Conservation (phyloP, 2,113 vertebrate species). For the Illadopsis cleaveri region DNA sequence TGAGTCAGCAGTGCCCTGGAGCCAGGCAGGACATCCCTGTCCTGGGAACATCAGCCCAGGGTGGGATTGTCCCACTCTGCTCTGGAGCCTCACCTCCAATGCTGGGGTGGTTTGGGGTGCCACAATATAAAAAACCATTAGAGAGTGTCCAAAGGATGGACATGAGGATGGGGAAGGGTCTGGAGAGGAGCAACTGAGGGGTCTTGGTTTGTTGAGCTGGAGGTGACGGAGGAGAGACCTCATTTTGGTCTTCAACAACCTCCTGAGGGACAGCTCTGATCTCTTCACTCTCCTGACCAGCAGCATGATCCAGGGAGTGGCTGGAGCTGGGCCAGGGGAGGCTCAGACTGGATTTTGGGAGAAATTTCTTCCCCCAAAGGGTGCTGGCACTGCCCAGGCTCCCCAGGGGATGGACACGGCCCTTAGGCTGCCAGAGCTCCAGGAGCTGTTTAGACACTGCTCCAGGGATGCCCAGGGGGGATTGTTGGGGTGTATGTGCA, state of each 20-base stretch:
- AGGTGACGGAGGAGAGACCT: neutral
- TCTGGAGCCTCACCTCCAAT: neutral
- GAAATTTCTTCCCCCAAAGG: neutral
- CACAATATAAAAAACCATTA: neutral
- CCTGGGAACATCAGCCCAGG: neutral
- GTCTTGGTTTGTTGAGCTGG: neutral
- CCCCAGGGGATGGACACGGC: neutral
- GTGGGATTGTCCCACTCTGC: neutral
- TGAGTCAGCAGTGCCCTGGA: neutral
- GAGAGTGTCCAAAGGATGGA: neutral
- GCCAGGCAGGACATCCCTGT: neutral
- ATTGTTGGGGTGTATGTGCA: fast-evolving
- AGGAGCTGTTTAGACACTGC: fast-evolving
- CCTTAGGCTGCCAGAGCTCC: neutral
- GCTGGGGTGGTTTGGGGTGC: neutral
- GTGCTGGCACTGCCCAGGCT: neutral
- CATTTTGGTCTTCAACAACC: neutral
- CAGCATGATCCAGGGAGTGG: fast-evolving
- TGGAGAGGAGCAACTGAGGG: neutral
- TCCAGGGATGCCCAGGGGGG: neutral
- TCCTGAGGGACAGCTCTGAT: neutral
- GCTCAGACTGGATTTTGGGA: neutral
- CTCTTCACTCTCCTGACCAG: neutral
- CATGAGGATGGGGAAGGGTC: neutral
- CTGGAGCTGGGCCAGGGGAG: neutral